These are phyloP conservation scores for Muraenolepis orangiensis DNA, from an alignment of 2,797 vertebrate species.

Conservation along the genomic window DNA sequence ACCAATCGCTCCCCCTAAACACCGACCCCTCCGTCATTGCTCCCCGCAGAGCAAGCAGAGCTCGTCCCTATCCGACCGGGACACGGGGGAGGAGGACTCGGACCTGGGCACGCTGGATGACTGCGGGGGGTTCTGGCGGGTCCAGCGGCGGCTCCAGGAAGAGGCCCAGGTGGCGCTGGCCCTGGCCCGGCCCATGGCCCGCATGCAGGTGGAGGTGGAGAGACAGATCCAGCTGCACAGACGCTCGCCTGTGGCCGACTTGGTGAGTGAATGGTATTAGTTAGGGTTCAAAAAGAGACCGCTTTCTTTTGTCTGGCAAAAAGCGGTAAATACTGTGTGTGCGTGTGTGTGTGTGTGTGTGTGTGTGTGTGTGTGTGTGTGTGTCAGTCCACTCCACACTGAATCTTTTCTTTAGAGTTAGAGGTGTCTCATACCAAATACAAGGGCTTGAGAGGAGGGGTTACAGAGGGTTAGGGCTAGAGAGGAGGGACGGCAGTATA, in stretches of 20 bases:
- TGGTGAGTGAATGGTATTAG: constrained; percentile 72
- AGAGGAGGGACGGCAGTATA: too few relatives aligned
- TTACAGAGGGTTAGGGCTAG: too few relatives aligned
- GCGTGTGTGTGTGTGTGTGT: too few relatives aligned
- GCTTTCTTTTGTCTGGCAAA: neutral
- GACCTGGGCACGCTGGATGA: constrained; percentile 84
- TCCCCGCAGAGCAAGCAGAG: constrained; percentile 91
- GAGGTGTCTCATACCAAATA: too few relatives aligned
- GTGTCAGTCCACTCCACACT: too few relatives aligned
- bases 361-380: too few relatives aligned
- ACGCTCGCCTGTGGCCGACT: constrained; percentile 92
- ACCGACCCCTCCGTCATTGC: neutral
- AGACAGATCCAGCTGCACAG: constrained; percentile 90
- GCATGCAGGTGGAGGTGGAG: constrained; percentile 98
- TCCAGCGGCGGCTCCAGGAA: constrained; percentile 90
- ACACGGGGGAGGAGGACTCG: constrained; percentile 92
- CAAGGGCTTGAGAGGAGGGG: too few relatives aligned
- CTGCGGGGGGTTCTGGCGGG: constrained; percentile 91
- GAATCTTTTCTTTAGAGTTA: too few relatives aligned
- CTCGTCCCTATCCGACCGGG: constrained; percentile 92
- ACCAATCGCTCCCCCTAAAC: neutral
- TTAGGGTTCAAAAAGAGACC: neutral
- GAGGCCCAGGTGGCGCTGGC: constrained; percentile 94
- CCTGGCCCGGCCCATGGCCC: constrained; percentile 95
- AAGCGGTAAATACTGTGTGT: too few relatives aligned